Percentiles rank a stretch among this genome's conserved stretches.
These are phyloP conservation scores for Junonia oenone DNA, from an alignment of 2,888 invertebrate species.

Conservation along the genomic window DNA sequence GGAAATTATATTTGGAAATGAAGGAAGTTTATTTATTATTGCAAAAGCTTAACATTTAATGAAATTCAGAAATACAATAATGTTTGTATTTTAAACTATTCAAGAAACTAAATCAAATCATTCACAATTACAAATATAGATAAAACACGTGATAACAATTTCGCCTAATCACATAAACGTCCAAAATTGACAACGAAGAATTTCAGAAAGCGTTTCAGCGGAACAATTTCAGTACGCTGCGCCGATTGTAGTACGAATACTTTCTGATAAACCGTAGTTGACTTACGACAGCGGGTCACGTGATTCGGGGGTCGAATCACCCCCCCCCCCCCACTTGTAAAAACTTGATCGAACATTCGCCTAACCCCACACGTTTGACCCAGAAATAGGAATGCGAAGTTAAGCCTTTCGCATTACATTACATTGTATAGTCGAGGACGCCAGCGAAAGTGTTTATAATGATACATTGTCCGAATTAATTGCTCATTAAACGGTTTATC, in stretches of 20 bases:
- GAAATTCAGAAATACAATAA: too few species aligned
- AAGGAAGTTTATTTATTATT: too few species aligned
- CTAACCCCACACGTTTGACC: slow-evolving; percentile 16
- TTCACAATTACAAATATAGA: not conserved
- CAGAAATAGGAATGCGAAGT: slow-evolving; percentile 12
- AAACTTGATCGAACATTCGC: slow-evolving; percentile 18
- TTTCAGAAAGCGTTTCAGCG: not conserved
- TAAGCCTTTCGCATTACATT: not conserved
- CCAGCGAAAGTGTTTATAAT: not conserved
- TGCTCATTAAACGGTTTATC: not conserved
- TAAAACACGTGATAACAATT: not conserved
- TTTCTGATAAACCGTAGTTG: slow-evolving; percentile 12
- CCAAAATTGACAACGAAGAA: not conserved
- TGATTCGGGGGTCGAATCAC: slow-evolving; percentile 4
- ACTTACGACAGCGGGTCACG: slow-evolving; percentile 18
- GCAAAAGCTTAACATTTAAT: too few species aligned
- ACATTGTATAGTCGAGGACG: not conserved
- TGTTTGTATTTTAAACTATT: not conserved
- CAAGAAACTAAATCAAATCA: not conserved
- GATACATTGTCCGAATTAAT: not conserved
- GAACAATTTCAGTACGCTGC: not conserved
- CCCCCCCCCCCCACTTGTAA: slow-evolving; percentile 15
- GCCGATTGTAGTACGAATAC: slow-evolving; percentile 9
- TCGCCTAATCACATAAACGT: not conserved
- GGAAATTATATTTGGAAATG: too few species aligned